These are phyloP conservation scores for Heliothis virescens DNA, from an alignment of 1,140 invertebrate genomes.

Conservation along the genomic window DNA sequence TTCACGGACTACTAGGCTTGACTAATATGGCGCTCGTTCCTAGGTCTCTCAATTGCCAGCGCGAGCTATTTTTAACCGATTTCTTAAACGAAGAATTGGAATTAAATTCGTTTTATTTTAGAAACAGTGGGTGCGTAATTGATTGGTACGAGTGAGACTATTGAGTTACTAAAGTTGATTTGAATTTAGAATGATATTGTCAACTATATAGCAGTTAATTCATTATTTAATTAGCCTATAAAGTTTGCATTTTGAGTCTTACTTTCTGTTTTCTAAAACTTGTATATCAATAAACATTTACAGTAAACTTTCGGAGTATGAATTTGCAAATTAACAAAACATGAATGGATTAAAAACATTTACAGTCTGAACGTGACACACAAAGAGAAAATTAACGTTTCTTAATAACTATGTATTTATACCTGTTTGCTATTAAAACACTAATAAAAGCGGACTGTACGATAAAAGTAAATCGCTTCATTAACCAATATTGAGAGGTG, in stretches of 20 bases:
- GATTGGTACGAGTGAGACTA: neutral
- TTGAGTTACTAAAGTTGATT: neutral
- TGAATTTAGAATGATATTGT: neutral
- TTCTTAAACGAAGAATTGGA: slow-evolving; percentile 25
- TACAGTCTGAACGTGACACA: too few relatives aligned
- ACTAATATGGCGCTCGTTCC: slow-evolving; percentile 7
- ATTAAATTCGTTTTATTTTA: slow-evolving; percentile 26
- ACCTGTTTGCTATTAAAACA: neutral
- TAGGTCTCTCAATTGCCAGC: neutral
- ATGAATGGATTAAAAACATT: too few relatives aligned
- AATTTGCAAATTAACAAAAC: too few relatives aligned
- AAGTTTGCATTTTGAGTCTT: too few relatives aligned
- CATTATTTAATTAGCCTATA: too few relatives aligned
- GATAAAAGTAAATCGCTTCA: slow-evolving; percentile 20
- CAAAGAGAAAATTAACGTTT: too few relatives aligned
- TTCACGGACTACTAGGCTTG: slow-evolving; percentile 5
- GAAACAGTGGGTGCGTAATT: neutral
- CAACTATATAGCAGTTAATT: too few relatives aligned
- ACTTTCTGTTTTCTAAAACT: too few relatives aligned
- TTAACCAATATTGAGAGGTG: slow-evolving; percentile 36
- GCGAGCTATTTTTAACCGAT: slow-evolving; percentile 32
- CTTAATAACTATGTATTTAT: too few relatives aligned
- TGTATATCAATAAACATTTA: too few relatives aligned
- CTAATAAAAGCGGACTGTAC: slow-evolving; percentile 17
- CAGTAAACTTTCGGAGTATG: too few relatives aligned